phyloP scores from a whole-genome alignment of 2,797 vertebrate species.

The Cuculus canorus region DNA sequence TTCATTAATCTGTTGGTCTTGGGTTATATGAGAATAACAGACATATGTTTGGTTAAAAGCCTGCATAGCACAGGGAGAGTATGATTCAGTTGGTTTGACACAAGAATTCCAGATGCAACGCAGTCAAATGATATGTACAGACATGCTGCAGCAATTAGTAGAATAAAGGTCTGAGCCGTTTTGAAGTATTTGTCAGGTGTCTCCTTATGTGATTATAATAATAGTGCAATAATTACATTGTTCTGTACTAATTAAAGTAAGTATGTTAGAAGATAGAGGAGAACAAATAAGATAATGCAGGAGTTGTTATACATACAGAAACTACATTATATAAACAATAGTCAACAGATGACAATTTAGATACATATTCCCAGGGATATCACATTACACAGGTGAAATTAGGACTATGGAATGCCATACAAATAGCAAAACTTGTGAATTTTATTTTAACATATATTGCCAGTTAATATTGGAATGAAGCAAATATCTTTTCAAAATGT shows the following conservation, averaged over 20 bases:
- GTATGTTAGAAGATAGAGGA: background rate
- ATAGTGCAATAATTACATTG: background rate
- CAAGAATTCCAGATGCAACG: background rate
- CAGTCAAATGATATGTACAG: background rate
- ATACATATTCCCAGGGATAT: background rate
- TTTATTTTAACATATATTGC: background rate
- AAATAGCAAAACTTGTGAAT: background rate
- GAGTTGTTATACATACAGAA: background rate
- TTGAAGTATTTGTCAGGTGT: background rate
- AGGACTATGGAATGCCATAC: background rate
- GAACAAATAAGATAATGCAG: conserved; percentile 8
- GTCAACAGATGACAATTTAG: background rate
- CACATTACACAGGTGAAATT: background rate
- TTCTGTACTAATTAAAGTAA: conserved; percentile 7
- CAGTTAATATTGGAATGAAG: background rate
- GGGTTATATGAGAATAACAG: background rate
- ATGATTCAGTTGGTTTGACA: background rate
- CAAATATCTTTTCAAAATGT: background rate
- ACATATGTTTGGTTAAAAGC: background rate
- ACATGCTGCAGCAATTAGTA: background rate
- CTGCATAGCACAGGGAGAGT: background rate
- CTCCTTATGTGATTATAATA: background rate
- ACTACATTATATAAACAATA: background rate
- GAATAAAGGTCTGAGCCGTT: conserved; percentile 13
- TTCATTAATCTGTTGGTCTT: background rate